A percentile compares a stretch with the other conserved stretches of the same genome.
phyloP scores from a whole-genome alignment of 2,113 vertebrate species.

The Zeus faber region DNA sequence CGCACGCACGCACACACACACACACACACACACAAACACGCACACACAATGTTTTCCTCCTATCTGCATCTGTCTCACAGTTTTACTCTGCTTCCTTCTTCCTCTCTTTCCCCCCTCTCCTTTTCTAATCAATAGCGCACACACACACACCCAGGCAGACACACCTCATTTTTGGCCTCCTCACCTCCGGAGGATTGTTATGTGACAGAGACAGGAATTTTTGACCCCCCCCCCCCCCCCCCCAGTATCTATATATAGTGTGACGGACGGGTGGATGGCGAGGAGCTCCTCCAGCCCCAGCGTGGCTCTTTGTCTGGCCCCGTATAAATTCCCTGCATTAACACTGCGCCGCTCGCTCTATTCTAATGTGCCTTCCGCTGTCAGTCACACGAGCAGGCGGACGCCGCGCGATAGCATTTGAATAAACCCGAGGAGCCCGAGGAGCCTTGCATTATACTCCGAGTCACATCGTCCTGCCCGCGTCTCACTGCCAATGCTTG shows the following conservation, averaged over 20 bases:
- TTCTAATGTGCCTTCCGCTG: slow-evolving; percentile 38
- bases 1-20: neutral
- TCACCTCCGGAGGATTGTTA: neutral
- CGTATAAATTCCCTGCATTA: slow-evolving; percentile 23
- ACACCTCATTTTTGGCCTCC: slow-evolving; percentile 25
- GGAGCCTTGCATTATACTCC: too few species aligned
- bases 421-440: too few species aligned
- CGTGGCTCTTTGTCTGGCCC: slow-evolving; percentile 48
- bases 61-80: too few species aligned
- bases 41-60: too few species aligned
- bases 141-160: slow-evolving; percentile 5
- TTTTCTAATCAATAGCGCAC: slow-evolving; percentile 22
- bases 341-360: slow-evolving; percentile 27
- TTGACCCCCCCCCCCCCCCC: slow-evolving; percentile 13
- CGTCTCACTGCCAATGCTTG: too few species aligned
- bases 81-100: too few species aligned
- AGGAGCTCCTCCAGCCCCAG: slow-evolving; percentile 32
- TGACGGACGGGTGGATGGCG: slow-evolving; percentile 55
- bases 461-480: too few species aligned
- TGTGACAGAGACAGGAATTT: neutral
- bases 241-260: slow-evolving; percentile 24
- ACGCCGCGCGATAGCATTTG: slow-evolving; percentile 30
- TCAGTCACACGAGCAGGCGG: slow-evolving; percentile 34
- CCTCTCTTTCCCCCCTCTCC: slow-evolving; percentile 1
- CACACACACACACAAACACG: neutral